Percentiles rank a stretch among this genome's conserved stretches.
Conservation (phyloP, 2,888 invertebrate genomes). For the Matsumyia berberina region DNA sequence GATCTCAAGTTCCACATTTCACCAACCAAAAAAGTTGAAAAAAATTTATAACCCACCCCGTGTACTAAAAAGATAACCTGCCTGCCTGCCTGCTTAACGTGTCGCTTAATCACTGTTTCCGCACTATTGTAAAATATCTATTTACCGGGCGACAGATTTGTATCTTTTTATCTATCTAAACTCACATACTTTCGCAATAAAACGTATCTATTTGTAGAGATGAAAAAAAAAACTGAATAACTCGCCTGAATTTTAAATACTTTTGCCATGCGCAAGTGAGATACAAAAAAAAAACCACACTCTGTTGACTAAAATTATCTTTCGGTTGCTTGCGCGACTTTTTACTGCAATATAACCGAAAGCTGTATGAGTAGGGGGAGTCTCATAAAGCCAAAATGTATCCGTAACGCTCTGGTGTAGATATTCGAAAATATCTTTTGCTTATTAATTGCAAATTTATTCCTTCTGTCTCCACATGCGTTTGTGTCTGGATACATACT, state of each 20-base stretch:
- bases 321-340: constrained; percentile 21
- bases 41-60: not conserved
- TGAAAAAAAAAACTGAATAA: not conserved
- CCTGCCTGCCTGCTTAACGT: not conserved
- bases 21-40: not conserved
- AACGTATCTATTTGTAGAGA: constrained; percentile 36
- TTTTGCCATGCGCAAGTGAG: constrained; percentile 29
- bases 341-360: constrained; percentile 9
- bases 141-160: constrained; percentile 37
- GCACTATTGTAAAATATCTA: constrained; percentile 45
- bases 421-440: constrained; percentile 22
- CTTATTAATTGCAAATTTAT: constrained; percentile 21
- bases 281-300: not conserved
- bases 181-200: constrained; percentile 9
- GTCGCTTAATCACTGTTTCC: constrained; percentile 46
- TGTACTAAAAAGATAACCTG: not conserved
- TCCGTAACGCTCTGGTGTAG: not conserved
- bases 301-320: constrained; percentile 48
- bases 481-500: too few species aligned
- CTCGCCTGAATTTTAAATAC: constrained; percentile 20
- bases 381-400: not conserved
- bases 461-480: not conserved
- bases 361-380: not conserved
- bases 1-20: not conserved
- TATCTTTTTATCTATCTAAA: constrained; percentile 15